phyloP scores from a whole-genome alignment of 2,888 invertebrate species.

The Nomada goodeniana region DNA sequence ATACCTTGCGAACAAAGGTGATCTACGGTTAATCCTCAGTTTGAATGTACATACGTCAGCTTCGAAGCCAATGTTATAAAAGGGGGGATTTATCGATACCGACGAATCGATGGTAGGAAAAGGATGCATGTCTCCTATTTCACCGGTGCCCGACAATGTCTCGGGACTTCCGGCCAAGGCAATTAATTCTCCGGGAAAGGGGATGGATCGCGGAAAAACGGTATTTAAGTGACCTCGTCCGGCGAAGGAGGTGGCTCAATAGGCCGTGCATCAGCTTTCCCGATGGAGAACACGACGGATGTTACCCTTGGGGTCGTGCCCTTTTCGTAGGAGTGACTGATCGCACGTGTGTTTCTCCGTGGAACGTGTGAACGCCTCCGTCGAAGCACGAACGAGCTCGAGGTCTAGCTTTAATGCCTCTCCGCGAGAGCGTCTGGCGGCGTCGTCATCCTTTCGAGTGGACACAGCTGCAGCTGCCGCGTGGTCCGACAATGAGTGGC shows the following conservation, averaged over 20 bases:
- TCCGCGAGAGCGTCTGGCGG: slow-evolving; percentile 60
- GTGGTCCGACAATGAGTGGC: slow-evolving; percentile 23
- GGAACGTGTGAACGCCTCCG: slow-evolving; percentile 44
- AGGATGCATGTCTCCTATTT: background rate
- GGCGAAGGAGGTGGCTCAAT: slow-evolving; percentile 38
- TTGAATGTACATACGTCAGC: too few relatives aligned
- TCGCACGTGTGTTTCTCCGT: slow-evolving; percentile 27
- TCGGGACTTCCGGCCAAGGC: slow-evolving; percentile 9
- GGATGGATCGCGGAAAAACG: slow-evolving; percentile 34
- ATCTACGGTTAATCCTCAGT: too few relatives aligned
- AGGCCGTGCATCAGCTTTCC: slow-evolving; percentile 46
- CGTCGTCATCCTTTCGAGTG: slow-evolving; percentile 57
- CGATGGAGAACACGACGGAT: slow-evolving; percentile 43
- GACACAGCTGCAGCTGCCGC: slow-evolving; percentile 49
- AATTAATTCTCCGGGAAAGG: slow-evolving; percentile 37
- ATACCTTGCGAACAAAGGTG: too few relatives aligned
- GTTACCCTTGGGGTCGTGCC: slow-evolving; percentile 43
- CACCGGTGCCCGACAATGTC: background rate
- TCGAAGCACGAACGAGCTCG: slow-evolving; percentile 28
- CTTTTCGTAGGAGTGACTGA: slow-evolving; percentile 57
- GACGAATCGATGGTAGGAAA: background rate
- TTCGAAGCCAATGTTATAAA: background rate
- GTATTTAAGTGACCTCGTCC: slow-evolving; percentile 55
- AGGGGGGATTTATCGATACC: background rate
- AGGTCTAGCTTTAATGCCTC: slow-evolving; percentile 46